These are phyloP conservation scores for Mastigias papua DNA, from an alignment of 30 jellyfish, hydroid and myxozoan genomes.

Conservation along the genomic window DNA sequence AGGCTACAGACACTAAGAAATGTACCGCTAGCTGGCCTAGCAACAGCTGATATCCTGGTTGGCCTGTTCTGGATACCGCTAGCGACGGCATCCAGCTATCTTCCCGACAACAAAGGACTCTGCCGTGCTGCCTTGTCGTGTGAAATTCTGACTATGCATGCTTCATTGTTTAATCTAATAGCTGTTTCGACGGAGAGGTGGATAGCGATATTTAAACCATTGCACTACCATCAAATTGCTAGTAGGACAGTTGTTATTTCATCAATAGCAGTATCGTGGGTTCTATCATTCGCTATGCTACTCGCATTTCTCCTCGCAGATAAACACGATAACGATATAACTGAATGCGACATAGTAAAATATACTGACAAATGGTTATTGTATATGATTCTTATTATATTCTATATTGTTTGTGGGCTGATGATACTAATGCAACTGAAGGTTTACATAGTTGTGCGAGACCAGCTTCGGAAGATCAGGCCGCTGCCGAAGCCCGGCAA, in stretches of 20 bases:
- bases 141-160: constrained; percentile 70
- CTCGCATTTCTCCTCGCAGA: constrained; percentile 27
- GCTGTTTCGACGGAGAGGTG: constrained; percentile 71
- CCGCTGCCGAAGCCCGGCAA: constrained; percentile 27
- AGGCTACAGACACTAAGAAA: constrained; percentile 54
- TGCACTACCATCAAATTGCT: constrained; percentile 64
- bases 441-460: constrained; percentile 41
- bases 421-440: constrained; percentile 60
- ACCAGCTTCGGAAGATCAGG: constrained; percentile 53
- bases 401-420: constrained; percentile 52
- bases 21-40: constrained; percentile 70
- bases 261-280: constrained; percentile 40
- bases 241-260: constrained; percentile 21
- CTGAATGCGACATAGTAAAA: constrained; percentile 54
- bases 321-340: constrained; percentile 2
- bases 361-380: constrained; percentile 42
- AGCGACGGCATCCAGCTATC: constrained; percentile 53
- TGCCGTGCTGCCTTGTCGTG: constrained; percentile 69
- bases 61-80: constrained; percentile 68
- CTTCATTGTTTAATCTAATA: constrained; percentile 61
- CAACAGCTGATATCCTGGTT: constrained; percentile 68
- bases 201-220: constrained; percentile 68
- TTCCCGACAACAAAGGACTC: constrained; percentile 31
- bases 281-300: constrained; percentile 35
- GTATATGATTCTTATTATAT: constrained; percentile 21